These are phyloP conservation scores for Drosophila obscura DNA, from an alignment of 1,140 invertebrate species.

Conservation along the genomic window DNA sequence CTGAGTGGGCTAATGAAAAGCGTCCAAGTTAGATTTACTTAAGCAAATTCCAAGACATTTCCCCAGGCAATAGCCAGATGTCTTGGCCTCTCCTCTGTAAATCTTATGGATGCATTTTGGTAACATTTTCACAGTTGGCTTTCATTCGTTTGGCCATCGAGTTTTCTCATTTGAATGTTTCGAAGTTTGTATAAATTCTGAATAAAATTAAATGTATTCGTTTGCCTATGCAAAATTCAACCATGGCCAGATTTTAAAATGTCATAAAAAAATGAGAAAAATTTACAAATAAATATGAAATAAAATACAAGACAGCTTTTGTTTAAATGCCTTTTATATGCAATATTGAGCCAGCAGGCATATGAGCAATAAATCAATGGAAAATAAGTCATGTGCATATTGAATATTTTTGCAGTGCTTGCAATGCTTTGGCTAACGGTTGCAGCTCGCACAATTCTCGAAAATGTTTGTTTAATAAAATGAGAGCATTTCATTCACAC, in stretches of 20 bases:
- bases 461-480: too few species aligned
- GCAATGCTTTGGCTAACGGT: constrained; percentile 7
- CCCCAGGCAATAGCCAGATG: constrained; percentile 37
- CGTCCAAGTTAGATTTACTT: constrained; percentile 69
- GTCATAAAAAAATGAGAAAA: constrained; percentile 30
- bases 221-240: constrained; percentile 34
- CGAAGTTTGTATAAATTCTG: constrained; percentile 28
- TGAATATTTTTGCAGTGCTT: constrained; percentile 12
- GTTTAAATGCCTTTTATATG: constrained; percentile 59
- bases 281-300: constrained; percentile 13
- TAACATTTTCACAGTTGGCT: constrained; percentile 43
- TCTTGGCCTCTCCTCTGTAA: constrained; percentile 15
- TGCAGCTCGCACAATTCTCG: too few species aligned
- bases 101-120: constrained; percentile 35
- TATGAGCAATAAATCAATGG: constrained; percentile 53
- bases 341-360: constrained; percentile 41
- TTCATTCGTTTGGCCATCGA: constrained; percentile 5
- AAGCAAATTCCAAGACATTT: constrained; percentile 65
- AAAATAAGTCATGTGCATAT: constrained; percentile 48
- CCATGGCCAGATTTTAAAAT: constrained; percentile 32
- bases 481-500: background rate
- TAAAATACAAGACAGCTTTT: constrained; percentile 48
- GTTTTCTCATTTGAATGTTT: constrained; percentile 30
- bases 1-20: constrained; percentile 60
- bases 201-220: constrained; percentile 23